phyloP scores from a whole-genome alignment of 2,888 invertebrate species.

The Tineola bisselliella region DNA sequence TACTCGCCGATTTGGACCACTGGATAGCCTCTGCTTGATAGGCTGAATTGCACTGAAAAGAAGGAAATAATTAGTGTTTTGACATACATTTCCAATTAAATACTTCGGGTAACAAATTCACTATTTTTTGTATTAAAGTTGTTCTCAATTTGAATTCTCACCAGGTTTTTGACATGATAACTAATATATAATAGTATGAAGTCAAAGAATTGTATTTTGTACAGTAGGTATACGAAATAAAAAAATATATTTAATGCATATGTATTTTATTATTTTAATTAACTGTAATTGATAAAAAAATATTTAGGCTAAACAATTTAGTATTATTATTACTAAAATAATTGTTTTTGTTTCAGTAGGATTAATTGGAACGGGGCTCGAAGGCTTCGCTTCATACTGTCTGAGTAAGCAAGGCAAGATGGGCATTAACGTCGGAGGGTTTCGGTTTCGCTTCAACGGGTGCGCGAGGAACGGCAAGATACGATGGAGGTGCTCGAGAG shows the following conservation, averaged over 20 bases:
- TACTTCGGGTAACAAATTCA: too few species aligned
- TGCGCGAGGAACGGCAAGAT: constrained; percentile 59
- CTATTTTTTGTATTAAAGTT: too few species aligned
- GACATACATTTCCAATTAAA: too few species aligned
- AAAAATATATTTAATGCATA: background rate
- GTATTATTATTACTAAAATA: too few species aligned
- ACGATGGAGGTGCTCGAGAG: constrained; percentile 57
- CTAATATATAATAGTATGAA: too few species aligned
- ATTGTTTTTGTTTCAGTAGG: constrained; percentile 35
- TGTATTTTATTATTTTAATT: background rate
- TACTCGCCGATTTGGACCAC: constrained; percentile 42
- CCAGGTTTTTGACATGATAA: too few species aligned
- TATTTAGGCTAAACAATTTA: too few species aligned
- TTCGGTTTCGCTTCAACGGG: constrained; percentile 56
- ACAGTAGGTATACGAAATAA: background rate
- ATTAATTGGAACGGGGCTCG: constrained; percentile 49
- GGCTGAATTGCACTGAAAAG: constrained; percentile 45
- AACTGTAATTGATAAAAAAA: background rate
- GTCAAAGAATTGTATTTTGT: too few species aligned
- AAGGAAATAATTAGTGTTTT: background rate
- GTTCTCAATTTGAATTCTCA: too few species aligned
- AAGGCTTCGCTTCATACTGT: constrained; percentile 56
- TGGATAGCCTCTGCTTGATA: constrained; percentile 45
- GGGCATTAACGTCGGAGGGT: constrained; percentile 59
- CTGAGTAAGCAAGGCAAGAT: constrained; percentile 63